Evolutionary conservation across 2,888 invertebrate genomes (phyloP).

Genomic region (Thyatira batis): DNA sequence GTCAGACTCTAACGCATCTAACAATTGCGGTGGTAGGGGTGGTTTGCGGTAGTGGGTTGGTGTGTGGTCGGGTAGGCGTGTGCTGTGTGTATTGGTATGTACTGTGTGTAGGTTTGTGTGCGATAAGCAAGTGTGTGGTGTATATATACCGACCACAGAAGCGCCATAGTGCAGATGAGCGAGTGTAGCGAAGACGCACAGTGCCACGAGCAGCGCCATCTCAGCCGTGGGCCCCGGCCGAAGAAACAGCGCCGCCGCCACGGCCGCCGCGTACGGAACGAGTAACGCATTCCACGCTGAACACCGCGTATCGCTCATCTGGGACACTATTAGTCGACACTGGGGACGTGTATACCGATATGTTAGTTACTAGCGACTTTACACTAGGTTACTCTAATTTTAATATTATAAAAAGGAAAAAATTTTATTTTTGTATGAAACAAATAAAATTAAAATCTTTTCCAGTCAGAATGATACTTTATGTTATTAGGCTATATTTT

Average conservation of each 20-base stretch:
- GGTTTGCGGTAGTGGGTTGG: no score
- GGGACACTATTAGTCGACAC: conserved; percentile 98
- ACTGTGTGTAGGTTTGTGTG: no score
- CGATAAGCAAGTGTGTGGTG: background rate
- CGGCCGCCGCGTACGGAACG: conserved; percentile 80
- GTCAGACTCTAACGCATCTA: no score
- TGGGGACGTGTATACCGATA: conserved; percentile 63
- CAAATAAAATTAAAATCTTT: no score
- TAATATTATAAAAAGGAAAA: no score
- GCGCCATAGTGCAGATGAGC: conserved; percentile 96
- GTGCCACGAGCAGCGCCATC: conserved; percentile 85
- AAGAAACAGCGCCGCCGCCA: conserved; percentile 59
- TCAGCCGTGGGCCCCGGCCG: conserved; percentile 80
- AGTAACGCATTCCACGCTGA: conserved; percentile 90
- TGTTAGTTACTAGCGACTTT: background rate
- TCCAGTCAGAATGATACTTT: no score
- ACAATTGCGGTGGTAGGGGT: no score
- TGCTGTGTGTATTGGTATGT: no score
- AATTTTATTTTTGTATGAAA: no score
- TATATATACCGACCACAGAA: conserved; percentile 88
- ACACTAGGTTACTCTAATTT: no score
- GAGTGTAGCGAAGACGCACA: conserved; percentile 86
- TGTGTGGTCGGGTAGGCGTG: no score
- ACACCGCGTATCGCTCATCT: conserved; percentile 97
- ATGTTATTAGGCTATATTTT: no score